phyloP scores from a whole-genome alignment of 2,113 vertebrate genomes.

The Tretioscincus oriximinensis region DNA sequence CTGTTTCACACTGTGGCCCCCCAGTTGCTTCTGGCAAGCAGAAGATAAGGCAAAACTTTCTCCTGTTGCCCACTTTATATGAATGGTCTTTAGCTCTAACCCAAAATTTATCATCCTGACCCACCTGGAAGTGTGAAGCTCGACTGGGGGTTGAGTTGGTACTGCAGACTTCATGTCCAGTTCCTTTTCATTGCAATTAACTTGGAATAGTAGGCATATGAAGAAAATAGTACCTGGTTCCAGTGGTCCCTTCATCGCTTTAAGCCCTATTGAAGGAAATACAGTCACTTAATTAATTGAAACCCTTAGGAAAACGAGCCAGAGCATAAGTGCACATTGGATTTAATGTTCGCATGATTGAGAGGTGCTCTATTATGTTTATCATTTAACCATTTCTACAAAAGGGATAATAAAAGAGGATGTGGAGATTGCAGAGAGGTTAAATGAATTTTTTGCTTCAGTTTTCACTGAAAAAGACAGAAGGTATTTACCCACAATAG shows the following conservation, averaged over 20 bases:
- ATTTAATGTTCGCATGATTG: not conserved
- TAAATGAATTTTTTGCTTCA: no score
- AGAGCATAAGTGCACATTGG: not conserved
- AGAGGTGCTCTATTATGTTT: not conserved
- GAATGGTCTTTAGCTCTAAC: no score
- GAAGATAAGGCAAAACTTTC: no score
- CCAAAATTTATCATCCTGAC: not conserved
- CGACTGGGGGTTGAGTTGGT: not conserved
- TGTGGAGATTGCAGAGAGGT: no score
- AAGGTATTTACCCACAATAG: no score
- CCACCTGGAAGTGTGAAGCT: constrained; percentile 57
- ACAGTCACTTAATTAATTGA: not conserved
- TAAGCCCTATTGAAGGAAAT: constrained; percentile 3
- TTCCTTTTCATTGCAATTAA: not conserved
- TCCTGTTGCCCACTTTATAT: no score
- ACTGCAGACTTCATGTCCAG: constrained; percentile 3
- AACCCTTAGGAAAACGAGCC: not conserved
- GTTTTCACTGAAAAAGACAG: no score
- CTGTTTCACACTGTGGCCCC: no score
- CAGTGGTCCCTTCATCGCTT: constrained; percentile 56
- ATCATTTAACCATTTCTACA: not conserved
- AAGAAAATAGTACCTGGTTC: constrained; percentile 23
- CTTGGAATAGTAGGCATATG: constrained; percentile 54
- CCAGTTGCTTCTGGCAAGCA: no score
- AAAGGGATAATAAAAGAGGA: no score